A percentile compares a stretch with the other conserved stretches of the same genome.
Conservation (phyloP, 2,888 invertebrate genomes). For the Blastobasis lacticolella region DNA sequence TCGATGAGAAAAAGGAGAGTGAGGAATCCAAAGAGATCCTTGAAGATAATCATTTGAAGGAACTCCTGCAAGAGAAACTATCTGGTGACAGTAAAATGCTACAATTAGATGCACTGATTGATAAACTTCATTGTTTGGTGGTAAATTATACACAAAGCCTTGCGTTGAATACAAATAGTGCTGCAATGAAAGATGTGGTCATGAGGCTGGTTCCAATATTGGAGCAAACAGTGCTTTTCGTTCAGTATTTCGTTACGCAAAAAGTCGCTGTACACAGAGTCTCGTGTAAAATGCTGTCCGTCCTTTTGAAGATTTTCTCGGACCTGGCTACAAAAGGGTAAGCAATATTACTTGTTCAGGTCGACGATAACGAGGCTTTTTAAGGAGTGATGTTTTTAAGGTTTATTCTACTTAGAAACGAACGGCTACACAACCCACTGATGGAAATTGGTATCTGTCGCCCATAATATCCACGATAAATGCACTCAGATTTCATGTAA, state of each 20-base stretch:
- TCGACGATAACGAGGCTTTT: no score
- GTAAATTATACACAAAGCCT: slow-evolving; percentile 54
- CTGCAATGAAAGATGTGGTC: slow-evolving; percentile 43
- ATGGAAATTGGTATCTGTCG: no score
- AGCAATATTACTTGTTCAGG: slow-evolving; percentile 37
- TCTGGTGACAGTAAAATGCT: slow-evolving; percentile 75
- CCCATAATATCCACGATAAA: no score
- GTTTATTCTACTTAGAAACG: no score
- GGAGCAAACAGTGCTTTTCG: slow-evolving; percentile 82
- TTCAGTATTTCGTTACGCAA: slow-evolving; percentile 86
- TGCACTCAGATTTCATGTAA: no score
- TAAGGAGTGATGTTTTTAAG: no score
- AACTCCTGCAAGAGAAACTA: slow-evolving; percentile 77
- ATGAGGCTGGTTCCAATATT: slow-evolving; percentile 78
- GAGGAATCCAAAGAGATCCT: slow-evolving; percentile 67
- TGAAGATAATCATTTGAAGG: slow-evolving; percentile 79
- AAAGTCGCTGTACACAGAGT: slow-evolving; percentile 85
- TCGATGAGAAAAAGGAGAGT: slow-evolving; percentile 41
- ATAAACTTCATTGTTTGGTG: slow-evolving; percentile 52
- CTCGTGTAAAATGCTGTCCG: slow-evolving; percentile 87
- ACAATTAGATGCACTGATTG: slow-evolving; percentile 63
- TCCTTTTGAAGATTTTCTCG: slow-evolving; percentile 88
- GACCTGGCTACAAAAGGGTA: slow-evolving; percentile 82
- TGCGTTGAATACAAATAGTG: slow-evolving; percentile 29
- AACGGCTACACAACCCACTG: no score